A percentile compares a stretch with the other conserved stretches of the same genome.
Evolutionary conservation across 1,140 invertebrate genomes (phyloP).

Genomic region (Drosophila ercepeae): DNA sequence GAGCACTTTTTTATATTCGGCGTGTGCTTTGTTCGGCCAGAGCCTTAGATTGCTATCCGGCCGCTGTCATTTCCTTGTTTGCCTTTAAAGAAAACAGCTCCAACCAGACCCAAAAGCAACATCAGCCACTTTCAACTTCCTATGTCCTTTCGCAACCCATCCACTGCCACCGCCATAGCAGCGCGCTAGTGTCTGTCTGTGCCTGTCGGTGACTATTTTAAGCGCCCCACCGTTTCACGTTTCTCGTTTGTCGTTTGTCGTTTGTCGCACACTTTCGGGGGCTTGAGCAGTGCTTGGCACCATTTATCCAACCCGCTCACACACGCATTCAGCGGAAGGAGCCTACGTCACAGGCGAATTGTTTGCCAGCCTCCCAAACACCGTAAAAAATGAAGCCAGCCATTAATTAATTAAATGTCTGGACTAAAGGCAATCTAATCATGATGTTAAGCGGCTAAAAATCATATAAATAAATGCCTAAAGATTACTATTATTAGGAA

Average conservation of each 20-base stretch:
- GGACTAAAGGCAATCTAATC: background rate
- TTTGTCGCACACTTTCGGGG: slow-evolving; percentile 42
- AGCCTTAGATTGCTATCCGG: slow-evolving; percentile 49
- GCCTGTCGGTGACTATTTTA: slow-evolving; percentile 57
- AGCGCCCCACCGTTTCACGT: slow-evolving; percentile 34
- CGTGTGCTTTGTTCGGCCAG: slow-evolving; percentile 33
- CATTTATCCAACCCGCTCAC: slow-evolving; percentile 42
- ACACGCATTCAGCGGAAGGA: slow-evolving; percentile 7
- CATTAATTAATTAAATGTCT: slow-evolving; percentile 16
- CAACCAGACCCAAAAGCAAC: slow-evolving; percentile 35
- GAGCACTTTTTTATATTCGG: slow-evolving; percentile 36
- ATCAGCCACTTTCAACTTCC: slow-evolving; percentile 25
- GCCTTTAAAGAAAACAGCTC: slow-evolving; percentile 34
- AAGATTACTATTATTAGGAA: too few species aligned
- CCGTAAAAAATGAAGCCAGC: slow-evolving; percentile 16
- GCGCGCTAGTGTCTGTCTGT: slow-evolving; percentile 40
- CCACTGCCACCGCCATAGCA: slow-evolving; percentile 1
- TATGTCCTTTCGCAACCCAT: slow-evolving; percentile 1
- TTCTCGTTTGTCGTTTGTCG: too few species aligned
- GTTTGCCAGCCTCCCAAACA: slow-evolving; percentile 44
- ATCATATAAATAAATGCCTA: background rate
- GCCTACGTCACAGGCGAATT: slow-evolving; percentile 49
- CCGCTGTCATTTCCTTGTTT: slow-evolving; percentile 63
- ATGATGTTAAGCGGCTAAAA: slow-evolving; percentile 5
- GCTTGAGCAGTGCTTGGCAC: slow-evolving; percentile 59